Conservation (phyloP, 1,140 invertebrate genomes). For the Hylyphantes graminicola region DNA sequence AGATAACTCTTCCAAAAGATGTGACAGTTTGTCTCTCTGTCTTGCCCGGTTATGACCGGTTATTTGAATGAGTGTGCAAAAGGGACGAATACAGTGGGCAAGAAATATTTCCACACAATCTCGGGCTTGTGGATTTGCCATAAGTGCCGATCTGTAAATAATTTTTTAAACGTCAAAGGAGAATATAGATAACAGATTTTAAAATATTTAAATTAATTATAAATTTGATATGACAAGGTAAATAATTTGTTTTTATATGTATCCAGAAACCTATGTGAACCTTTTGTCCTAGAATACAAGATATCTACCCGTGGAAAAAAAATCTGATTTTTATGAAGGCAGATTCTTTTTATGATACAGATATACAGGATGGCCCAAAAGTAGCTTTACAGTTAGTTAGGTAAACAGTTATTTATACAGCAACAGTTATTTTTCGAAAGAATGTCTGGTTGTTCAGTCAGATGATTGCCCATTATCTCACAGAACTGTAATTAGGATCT, state of each 20-base stretch:
- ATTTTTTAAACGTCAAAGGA: background rate
- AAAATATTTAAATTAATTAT: background rate
- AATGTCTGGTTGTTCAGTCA: too few species aligned
- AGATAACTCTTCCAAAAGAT: constrained; percentile 89
- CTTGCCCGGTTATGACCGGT: constrained; percentile 91
- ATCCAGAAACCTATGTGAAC: background rate
- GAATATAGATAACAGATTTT: too few species aligned
- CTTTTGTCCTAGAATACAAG: background rate
- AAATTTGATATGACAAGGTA: background rate
- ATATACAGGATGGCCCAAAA: too few species aligned
- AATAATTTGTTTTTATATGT: background rate
- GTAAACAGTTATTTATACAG: too few species aligned
- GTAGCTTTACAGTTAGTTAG: too few species aligned
- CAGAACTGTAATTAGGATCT: too few species aligned
- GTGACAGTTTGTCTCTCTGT: constrained; percentile 91
- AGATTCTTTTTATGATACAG: too few species aligned
- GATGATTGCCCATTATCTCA: too few species aligned
- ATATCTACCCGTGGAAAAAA: too few species aligned
- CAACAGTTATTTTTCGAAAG: too few species aligned
- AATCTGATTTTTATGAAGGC: too few species aligned
- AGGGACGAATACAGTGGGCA: constrained; percentile 85
- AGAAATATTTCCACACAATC: constrained; percentile 92
- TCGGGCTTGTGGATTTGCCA: constrained; percentile 73
- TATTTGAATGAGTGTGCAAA: constrained; percentile 79
- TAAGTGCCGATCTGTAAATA: constrained; percentile 55